phyloP scores from a whole-genome alignment of 1,140 invertebrate species.

The Oscheius sp. region DNA sequence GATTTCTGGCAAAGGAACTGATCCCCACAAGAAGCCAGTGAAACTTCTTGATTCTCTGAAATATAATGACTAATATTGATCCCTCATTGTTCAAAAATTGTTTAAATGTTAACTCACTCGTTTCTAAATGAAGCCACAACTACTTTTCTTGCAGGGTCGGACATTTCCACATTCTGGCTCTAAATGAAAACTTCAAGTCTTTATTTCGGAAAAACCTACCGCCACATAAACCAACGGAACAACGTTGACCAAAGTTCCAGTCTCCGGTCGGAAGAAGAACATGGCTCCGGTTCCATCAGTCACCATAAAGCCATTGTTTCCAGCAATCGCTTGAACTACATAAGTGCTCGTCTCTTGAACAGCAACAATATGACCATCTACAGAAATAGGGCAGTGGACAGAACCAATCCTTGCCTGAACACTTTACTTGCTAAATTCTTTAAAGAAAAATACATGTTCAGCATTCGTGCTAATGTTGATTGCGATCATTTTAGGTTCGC shows the following conservation, averaged over 20 bases:
- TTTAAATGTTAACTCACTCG: not conserved
- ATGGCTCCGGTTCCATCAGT: not conserved
- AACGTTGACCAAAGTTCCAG: not conserved
- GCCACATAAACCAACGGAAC: conserved; percentile 6
- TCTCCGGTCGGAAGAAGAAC: not conserved
- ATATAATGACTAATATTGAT: not conserved
- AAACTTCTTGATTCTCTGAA: conserved; percentile 26
- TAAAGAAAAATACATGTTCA: conserved; percentile 5
- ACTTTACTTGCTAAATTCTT: not conserved
- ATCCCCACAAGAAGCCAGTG: conserved; percentile 8
- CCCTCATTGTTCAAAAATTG: not conserved
- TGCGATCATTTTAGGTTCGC: not conserved
- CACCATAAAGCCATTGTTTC: not conserved
- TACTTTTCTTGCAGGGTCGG: not conserved
- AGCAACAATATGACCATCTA: conserved; percentile 19
- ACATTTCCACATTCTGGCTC: not conserved
- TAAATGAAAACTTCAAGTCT: not conserved
- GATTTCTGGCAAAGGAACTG: not conserved
- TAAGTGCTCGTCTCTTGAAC: conserved; percentile 5
- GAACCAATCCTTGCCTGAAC: not conserved
- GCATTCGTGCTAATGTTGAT: conserved; percentile 1
- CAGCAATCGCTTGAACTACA: not conserved
- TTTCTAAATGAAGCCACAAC: conserved; percentile 13
- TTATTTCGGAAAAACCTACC: not conserved
- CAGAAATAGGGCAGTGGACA: not conserved